Evolutionary conservation across 1,140 invertebrate genomes (phyloP).

Genomic region (Rhyacophila brunnea): DNA sequence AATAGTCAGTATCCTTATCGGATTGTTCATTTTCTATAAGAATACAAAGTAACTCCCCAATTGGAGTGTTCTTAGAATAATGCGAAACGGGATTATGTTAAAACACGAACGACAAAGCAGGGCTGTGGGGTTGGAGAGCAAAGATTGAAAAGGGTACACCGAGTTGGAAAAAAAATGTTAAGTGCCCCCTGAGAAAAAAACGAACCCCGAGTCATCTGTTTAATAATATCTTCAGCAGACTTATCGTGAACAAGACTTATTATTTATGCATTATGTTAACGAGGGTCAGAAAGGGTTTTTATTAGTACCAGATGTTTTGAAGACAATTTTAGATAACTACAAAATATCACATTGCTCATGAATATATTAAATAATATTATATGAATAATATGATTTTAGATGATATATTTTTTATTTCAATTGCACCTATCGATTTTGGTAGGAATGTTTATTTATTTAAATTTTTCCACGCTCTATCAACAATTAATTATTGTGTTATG

Average conservation of each 20-base stretch:
- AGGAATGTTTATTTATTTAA: too few relatives aligned
- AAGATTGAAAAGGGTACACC: background rate
- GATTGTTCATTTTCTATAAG: too few relatives aligned
- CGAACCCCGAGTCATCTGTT: slow-evolving; percentile 17
- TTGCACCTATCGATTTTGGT: too few relatives aligned
- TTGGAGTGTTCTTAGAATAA: background rate
- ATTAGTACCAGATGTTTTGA: background rate
- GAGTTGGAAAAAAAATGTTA: slow-evolving; percentile 8
- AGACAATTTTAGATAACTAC: slow-evolving; percentile 3
- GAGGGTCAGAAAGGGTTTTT: slow-evolving; percentile 22
- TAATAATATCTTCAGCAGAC: slow-evolving; percentile 18
- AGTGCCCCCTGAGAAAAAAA: slow-evolving; percentile 19
- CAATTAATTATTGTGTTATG: too few relatives aligned
- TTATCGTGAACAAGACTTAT: slow-evolving; percentile 16
- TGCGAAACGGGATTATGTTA: background rate
- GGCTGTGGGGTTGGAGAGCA: background rate
- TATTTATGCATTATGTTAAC: slow-evolving; percentile 27
- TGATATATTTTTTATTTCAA: too few relatives aligned
- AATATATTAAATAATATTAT: too few relatives aligned
- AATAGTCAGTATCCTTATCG: too few relatives aligned
- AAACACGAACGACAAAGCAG: background rate
- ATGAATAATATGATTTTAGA: too few relatives aligned
- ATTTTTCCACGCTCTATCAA: too few relatives aligned
- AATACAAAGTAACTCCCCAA: too few relatives aligned
- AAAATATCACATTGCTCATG: too few relatives aligned